phyloP scores from a whole-genome alignment of 2,113 vertebrate genomes.

The Oncorhynchus clarkii region DNA sequence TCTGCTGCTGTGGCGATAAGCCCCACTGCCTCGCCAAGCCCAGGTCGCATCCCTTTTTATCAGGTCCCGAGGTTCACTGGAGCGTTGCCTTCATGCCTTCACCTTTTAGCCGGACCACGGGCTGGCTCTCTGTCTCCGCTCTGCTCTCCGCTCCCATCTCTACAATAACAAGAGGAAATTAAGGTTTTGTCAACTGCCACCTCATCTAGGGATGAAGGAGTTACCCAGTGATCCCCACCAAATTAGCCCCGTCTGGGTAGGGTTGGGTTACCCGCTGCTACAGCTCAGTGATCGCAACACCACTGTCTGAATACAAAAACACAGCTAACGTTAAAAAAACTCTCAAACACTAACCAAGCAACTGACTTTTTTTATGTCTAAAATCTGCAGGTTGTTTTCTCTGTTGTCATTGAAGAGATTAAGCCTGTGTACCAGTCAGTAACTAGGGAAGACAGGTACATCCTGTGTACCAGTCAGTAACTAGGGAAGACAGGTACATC shows the following conservation, averaged over 20 bases:
- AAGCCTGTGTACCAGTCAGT: no score
- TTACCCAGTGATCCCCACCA: slow-evolving; percentile 67
- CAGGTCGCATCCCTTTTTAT: slow-evolving; percentile 71
- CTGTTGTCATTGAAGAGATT: no score
- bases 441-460: no score
- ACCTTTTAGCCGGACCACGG: slow-evolving; percentile 65
- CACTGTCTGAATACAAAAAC: neutral
- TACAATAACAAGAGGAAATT: slow-evolving; percentile 76
- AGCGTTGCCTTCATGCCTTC: slow-evolving; percentile 70
- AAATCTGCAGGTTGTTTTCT: neutral
- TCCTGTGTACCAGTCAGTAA: no score
- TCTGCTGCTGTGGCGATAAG: slow-evolving; percentile 50
- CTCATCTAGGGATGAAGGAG: slow-evolving; percentile 61
- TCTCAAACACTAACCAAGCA: neutral
- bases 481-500: no score
- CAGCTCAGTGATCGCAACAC: neutral
- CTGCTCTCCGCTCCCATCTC: slow-evolving; percentile 52
- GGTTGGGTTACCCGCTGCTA: slow-evolving; percentile 18
- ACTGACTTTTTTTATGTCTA: no score
- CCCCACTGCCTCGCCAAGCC: slow-evolving; percentile 55
- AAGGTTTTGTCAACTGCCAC: slow-evolving; percentile 70
- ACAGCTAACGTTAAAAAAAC: neutral
- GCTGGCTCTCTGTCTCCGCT: neutral
- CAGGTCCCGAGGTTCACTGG: slow-evolving; percentile 64
- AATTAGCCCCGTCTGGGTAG: slow-evolving; percentile 59